These are phyloP conservation scores for Microcebus ravelobensis DNA, from an alignment of 2,113 vertebrate genomes.

Conservation along the genomic window DNA sequence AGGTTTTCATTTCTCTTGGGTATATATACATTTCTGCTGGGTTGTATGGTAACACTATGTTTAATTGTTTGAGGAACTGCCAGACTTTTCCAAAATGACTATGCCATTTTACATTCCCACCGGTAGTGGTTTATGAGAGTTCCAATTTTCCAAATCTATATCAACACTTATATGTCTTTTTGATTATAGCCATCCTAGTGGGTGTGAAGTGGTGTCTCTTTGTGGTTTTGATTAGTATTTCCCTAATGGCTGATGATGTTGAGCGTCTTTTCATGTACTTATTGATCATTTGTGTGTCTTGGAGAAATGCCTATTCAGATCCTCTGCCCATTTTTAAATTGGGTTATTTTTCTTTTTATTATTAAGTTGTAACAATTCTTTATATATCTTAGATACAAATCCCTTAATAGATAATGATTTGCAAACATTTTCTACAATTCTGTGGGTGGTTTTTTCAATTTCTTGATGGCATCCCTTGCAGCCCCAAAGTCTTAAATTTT, in stretches of 20 bases:
- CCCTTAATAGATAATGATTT: slow-evolving; percentile 12
- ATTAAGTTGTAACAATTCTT: neutral
- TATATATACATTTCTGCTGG: neutral
- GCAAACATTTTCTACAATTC: slow-evolving; percentile 7
- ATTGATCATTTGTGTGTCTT: neutral
- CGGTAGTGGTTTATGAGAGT: neutral
- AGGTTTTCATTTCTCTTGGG: neutral
- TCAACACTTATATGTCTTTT: neutral
- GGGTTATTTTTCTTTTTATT: neutral
- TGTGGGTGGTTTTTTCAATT: neutral
- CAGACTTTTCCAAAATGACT: neutral
- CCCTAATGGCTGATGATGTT: neutral
- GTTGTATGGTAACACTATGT: neutral
- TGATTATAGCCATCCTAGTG: neutral
- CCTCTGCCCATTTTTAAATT: slow-evolving; percentile 12
- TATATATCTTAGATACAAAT: neutral
- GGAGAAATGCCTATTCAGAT: neutral
- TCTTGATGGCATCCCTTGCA: neutral
- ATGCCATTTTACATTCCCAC: neutral
- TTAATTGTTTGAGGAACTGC: neutral
- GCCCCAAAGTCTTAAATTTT: neutral
- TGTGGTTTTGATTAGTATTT: neutral
- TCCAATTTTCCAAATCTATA: neutral
- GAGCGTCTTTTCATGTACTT: neutral
- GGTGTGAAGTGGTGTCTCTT: neutral